Evolutionary conservation across 2,113 vertebrate species (phyloP).

Genomic region (Thalassarche chlororhynchos): DNA sequence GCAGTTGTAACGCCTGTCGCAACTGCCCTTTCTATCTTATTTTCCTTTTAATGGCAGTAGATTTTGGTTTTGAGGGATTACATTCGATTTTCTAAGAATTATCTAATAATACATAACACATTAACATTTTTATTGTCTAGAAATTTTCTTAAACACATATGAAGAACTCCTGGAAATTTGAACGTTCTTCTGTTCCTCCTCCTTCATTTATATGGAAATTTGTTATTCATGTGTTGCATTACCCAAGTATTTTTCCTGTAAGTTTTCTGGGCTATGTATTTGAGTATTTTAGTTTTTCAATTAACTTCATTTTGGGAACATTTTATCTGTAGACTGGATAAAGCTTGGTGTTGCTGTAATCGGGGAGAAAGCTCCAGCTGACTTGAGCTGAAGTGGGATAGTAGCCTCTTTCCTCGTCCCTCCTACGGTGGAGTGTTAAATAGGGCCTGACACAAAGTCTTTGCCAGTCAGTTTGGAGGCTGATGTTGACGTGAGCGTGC

Average conservation of each 20-base stretch:
- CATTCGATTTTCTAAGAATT: background rate
- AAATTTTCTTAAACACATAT: background rate
- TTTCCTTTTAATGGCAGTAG: background rate
- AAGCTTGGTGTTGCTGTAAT: background rate
- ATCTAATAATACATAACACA: background rate
- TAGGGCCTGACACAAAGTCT: background rate
- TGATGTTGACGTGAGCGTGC: background rate
- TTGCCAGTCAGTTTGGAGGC: background rate
- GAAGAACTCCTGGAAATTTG: background rate
- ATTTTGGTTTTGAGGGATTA: background rate
- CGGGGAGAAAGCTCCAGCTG: background rate
- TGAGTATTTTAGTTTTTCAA: background rate
- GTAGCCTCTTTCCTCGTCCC: background rate
- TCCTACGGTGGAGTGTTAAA: rapidly evolving
- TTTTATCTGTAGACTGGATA: background rate
- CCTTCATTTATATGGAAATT: background rate
- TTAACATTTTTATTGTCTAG: background rate
- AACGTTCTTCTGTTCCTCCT: background rate
- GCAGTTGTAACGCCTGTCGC: background rate
- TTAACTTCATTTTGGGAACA: background rate
- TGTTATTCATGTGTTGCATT: background rate
- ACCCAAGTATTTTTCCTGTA: background rate
- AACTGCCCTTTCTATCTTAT: background rate
- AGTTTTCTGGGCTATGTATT: background rate
- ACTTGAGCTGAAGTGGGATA: background rate